Conservation (phyloP, 2,888 invertebrate genomes). For the Anorthoa munda region DNA sequence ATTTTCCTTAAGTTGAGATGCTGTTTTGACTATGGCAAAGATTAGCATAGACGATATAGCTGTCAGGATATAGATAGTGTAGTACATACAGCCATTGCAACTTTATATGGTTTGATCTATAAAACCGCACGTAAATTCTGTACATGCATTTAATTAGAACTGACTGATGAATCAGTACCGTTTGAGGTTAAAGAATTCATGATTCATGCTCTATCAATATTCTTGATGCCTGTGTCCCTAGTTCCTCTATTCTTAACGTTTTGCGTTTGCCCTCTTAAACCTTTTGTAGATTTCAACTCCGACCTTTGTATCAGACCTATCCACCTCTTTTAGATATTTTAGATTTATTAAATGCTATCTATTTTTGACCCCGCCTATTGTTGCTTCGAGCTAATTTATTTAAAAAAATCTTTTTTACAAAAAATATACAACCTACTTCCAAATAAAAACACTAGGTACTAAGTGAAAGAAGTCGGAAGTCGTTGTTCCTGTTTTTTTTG, state of each 20-base stretch:
- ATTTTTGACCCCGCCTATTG: slow-evolving; percentile 20
- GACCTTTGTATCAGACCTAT: slow-evolving; percentile 20
- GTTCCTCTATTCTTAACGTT: neutral
- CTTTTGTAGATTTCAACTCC: slow-evolving; percentile 26
- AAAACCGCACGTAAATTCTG: slow-evolving; percentile 1
- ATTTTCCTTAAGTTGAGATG: neutral
- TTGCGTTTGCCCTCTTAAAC: neutral
- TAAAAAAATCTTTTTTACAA: too few species aligned
- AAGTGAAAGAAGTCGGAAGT: too few species aligned
- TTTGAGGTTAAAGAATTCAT: neutral
- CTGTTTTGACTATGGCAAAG: neutral
- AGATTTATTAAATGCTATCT: slow-evolving; percentile 35
- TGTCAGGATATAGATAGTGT: slow-evolving; percentile 12
- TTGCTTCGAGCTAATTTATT: slow-evolving; percentile 18
- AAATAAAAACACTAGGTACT: too few species aligned
- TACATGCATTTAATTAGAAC: slow-evolving; percentile 11
- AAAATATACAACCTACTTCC: too few species aligned
- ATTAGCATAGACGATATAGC: neutral
- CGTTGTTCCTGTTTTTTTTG: too few species aligned
- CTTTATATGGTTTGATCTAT: neutral
- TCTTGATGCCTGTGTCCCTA: neutral
- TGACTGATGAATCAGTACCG: slow-evolving; percentile 6
- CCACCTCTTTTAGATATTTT: slow-evolving; percentile 23
- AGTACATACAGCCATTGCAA: neutral
- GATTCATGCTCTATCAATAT: slow-evolving; percentile 34